Evolutionary conservation across 2,113 vertebrate species (phyloP).

Genomic region (Gila orcuttii): DNA sequence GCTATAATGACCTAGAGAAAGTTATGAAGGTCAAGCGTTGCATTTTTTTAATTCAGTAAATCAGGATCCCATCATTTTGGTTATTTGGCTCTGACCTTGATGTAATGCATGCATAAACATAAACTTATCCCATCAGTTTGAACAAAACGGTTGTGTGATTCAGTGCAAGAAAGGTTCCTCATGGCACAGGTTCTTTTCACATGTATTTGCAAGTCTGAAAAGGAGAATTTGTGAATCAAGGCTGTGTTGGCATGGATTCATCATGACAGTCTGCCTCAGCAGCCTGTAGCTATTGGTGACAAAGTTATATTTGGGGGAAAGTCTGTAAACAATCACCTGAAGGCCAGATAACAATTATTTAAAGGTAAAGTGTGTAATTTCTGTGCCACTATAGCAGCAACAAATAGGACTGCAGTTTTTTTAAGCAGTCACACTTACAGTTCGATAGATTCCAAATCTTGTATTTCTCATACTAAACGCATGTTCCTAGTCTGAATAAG

Average conservation of each 20-base stretch:
- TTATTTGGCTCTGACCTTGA: not conserved
- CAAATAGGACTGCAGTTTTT: not conserved
- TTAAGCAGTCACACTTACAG: not conserved
- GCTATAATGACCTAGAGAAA: conserved; percentile 66
- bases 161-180: not conserved
- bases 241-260: conserved; percentile 37
- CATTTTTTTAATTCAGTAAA: not conserved
- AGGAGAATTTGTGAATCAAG: conserved; percentile 24
- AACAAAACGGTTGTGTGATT: not conserved
- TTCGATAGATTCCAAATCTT: not conserved
- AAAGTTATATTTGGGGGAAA: not conserved
- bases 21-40: conserved; percentile 71
- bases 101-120: not conserved
- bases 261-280: conserved; percentile 49
- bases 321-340: not conserved
- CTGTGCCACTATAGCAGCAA: not conserved
- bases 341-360: not conserved
- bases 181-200: not conserved
- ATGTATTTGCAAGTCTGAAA: conserved; percentile 20
- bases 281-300: conserved; percentile 43
- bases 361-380: not conserved
- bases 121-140: not conserved
- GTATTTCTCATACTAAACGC: not conserved
- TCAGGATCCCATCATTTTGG: not conserved
- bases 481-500: not conserved